Base-by-base conservation (phyloP, 2,888 invertebrate species). In the Ommatoiulus sabulosus region DNA sequence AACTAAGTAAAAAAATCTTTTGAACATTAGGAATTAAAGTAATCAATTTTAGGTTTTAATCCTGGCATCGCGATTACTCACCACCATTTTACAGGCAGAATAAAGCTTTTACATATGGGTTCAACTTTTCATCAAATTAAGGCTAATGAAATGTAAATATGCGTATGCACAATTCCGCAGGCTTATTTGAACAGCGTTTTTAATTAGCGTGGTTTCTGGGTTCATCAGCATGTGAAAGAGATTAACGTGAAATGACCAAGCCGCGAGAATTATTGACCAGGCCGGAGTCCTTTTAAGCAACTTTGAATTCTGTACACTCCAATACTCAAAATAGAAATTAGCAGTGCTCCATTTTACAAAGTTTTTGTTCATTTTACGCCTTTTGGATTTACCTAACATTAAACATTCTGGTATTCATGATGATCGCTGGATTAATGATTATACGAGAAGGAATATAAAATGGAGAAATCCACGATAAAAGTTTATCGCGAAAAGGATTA, bases 111-210 rank as follows among this genome's bases (percentile, higher is more conserved):
- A 24, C 24, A 80, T 10, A 35, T 35, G 35, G 35, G 12, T 35
- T 35, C 35, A 24, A 80, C 80, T 80, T 80, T 10, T 35, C 80
- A 24, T 80, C 12, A 80, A 80, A 80, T 80, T 80, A 80, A 80
- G 80, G 24, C 24, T 80, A 80, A 80, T 80, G 80, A 80, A 80
- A 80, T 80, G 80, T 80, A 80, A 80, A 80, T 80, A 80, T 80
- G 35, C 35, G 35, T 17, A 52, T 35, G 80, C 24, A 12, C 35
- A 12, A 24, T 80, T 20, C 80, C 80, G 80, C 80, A 80, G 80
- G 80, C 35, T 12, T 80, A 80, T 10, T 80, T 80, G 3, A 20
- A 35, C 80, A 80, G 35, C 20, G 35, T 80, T 80, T 80, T 20
- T 35, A 80, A 80, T 35, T 80, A 12, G 80, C 80, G n/a, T 5